A percentile compares a stretch with the other conserved stretches of the same genome.
phyloP scores from a whole-genome alignment of 1,140 invertebrate species.

The Agraylea sexmaculata region DNA sequence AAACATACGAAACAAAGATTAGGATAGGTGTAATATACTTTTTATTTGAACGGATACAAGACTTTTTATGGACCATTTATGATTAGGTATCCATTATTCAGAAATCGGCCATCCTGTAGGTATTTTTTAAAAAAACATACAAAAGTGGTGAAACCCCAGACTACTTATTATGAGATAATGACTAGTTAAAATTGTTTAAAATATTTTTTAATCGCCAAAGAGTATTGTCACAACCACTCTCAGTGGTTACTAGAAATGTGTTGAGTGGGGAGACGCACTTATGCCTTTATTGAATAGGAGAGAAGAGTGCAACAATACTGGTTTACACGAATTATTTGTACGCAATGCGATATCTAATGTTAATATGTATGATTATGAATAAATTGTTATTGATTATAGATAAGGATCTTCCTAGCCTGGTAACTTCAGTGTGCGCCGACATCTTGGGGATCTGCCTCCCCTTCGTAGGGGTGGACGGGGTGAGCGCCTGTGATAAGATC shows the following conservation, averaged over 20 bases:
- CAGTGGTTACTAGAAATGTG: too few species aligned
- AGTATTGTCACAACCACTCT: too few species aligned
- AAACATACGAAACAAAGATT: not conserved
- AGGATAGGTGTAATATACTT: not conserved
- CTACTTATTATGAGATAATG: too few species aligned
- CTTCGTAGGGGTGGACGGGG: conserved; percentile 63
- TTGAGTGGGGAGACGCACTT: too few species aligned
- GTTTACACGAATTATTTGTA: too few species aligned
- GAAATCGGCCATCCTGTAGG: not conserved
- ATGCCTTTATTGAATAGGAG: too few species aligned
- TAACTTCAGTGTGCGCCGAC: conserved; percentile 46
- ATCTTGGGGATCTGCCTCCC: conserved; percentile 51
- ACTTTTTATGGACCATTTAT: not conserved
- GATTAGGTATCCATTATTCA: not conserved
- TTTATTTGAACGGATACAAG: conserved; percentile 17
- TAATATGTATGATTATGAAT: not conserved
- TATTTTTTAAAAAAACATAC: conserved; percentile 27
- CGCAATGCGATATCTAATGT: too few species aligned
- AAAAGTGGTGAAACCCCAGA: conserved; percentile 22
- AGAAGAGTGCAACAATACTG: too few species aligned
- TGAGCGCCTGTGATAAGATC: conserved; percentile 51
- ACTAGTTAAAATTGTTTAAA: not conserved
- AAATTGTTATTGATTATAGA: conserved; percentile 27
- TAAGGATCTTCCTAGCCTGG: conserved; percentile 34
- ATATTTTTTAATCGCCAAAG: not conserved